These are phyloP conservation scores for Tenualosa thibaudeaui DNA, from an alignment of 2,797 vertebrate genomes.

Conservation along the genomic window DNA sequence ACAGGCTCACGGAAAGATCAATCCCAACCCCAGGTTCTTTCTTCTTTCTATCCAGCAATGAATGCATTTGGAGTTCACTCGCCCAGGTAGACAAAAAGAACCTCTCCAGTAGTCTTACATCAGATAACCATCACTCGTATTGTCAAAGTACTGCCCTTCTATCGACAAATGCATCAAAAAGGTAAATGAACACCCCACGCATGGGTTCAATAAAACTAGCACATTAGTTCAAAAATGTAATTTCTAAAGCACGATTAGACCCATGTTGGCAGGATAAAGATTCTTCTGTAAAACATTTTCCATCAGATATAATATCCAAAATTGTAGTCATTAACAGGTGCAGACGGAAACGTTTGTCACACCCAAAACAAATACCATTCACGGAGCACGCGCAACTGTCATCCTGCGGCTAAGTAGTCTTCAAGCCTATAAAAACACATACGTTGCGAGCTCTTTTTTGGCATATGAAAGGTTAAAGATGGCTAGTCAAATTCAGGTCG, in stretches of 20 bases:
- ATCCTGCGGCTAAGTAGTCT: constrained; percentile 35
- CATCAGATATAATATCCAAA: background rate
- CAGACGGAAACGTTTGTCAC: constrained; percentile 60
- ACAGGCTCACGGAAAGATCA: constrained; percentile 67
- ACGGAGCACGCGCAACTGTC: constrained; percentile 48
- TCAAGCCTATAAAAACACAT: background rate
- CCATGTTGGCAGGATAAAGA: background rate
- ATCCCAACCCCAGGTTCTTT: constrained; percentile 75
- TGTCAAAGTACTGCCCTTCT: background rate
- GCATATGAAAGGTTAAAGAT: constrained; percentile 17
- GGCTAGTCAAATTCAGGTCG: background rate
- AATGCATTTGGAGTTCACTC: constrained; percentile 79
- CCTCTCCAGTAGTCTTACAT: constrained; percentile 52
- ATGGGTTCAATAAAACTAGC: constrained; percentile 24
- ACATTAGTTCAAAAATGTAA: background rate
- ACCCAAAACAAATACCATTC: constrained; percentile 55
- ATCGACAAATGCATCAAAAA: constrained; percentile 23
- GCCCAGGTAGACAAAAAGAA: constrained; percentile 60
- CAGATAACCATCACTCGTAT: constrained; percentile 33
- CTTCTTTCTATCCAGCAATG: constrained; percentile 77
- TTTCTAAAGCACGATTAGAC: constrained; percentile 1
- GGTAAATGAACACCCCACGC: constrained; percentile 26
- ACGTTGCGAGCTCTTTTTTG: background rate
- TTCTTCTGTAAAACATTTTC: constrained; percentile 14
- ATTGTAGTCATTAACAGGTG: constrained; percentile 26